A percentile compares a stretch with the other conserved stretches of the same genome.
Conservation (phyloP, 2,888 invertebrate species). For the Pantelozetes paolii region DNA sequence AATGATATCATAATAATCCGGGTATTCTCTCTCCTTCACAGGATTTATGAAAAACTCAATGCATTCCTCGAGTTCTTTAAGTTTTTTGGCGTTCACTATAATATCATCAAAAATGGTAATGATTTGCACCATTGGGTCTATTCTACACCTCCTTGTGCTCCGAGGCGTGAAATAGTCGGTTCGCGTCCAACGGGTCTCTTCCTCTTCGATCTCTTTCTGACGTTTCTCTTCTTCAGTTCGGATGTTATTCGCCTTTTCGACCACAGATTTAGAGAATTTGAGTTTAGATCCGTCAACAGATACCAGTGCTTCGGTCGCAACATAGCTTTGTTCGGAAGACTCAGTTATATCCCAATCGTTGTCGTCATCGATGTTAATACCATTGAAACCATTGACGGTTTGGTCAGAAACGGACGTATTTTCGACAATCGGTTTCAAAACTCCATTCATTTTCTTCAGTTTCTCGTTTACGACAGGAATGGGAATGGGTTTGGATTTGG, state of each 20-base stretch:
- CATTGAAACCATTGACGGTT: neutral
- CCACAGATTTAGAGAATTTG: neutral
- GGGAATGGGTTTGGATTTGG: neutral
- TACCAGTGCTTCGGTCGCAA: neutral
- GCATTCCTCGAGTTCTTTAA: neutral
- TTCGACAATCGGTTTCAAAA: neutral
- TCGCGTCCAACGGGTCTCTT: neutral
- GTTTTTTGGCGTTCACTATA: neutral
- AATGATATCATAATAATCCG: conserved; percentile 33
- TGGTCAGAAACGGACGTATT: neutral
- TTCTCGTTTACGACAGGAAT: neutral
- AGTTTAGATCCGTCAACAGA: conserved; percentile 11
- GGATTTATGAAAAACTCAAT: conserved; percentile 6
- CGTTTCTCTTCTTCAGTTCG: neutral
- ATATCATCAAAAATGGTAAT: neutral
- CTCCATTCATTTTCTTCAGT: neutral
- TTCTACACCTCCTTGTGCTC: neutral
- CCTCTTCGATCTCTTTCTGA: neutral
- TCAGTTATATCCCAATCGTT: conserved; percentile 19
- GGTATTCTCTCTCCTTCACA: neutral
- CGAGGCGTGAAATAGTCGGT: neutral
- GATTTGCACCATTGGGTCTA: conserved; percentile 23
- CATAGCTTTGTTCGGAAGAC: neutral
- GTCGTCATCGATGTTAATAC: neutral
- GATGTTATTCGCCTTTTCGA: neutral